A percentile compares a stretch with the other conserved stretches of the same genome.
phyloP scores from a whole-genome alignment of 2,113 vertebrate species.

The Psophia crepitans region DNA sequence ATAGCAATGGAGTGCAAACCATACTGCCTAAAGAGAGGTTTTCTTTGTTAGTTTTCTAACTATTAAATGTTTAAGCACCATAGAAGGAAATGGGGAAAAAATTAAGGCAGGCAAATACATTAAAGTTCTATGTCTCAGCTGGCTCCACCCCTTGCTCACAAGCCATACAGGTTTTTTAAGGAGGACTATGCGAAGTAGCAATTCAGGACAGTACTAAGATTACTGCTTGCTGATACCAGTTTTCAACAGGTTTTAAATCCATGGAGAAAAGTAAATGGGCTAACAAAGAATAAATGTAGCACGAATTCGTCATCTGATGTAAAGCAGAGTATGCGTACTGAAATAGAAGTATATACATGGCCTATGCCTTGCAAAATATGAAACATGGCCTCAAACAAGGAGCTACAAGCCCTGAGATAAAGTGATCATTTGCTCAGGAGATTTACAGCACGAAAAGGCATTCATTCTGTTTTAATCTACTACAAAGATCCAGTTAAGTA shows the following conservation, averaged over 20 bases:
- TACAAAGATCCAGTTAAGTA: neutral
- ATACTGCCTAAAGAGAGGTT: neutral
- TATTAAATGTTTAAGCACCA: neutral
- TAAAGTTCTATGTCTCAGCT: neutral
- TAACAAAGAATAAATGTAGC: neutral
- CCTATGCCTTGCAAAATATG: neutral
- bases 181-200: neutral
- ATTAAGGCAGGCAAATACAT: neutral
- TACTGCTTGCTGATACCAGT: neutral
- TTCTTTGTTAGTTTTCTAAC: neutral
- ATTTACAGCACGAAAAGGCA: neutral
- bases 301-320: neutral
- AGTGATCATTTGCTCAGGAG: neutral
- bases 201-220: neutral
- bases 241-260: neutral
- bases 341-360: fast-evolving
- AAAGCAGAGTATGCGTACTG: neutral
- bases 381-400: neutral
- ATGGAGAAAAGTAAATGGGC: neutral
- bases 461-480: neutral
- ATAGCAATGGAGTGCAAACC: neutral
- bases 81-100: neutral
- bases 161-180: neutral
- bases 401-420: neutral
- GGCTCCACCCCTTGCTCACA: neutral